Evolutionary conservation across 2,113 vertebrate species (phyloP).

Genomic region (Cephalopholis sonnerati): DNA sequence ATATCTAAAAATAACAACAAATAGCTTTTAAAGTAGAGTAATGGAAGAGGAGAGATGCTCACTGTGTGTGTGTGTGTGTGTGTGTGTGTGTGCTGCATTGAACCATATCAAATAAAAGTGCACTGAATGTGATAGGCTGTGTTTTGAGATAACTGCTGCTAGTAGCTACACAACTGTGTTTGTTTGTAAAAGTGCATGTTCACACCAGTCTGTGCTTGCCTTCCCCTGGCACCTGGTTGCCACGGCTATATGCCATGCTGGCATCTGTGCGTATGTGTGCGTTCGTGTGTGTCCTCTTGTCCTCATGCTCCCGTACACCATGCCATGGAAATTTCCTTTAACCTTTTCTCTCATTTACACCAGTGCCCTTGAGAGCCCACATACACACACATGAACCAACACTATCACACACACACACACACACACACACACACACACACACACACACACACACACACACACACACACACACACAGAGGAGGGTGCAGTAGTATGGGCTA

Average conservation of each 20-base stretch:
- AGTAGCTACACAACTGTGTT: not conserved
- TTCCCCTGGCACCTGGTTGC: slow-evolving; percentile 68
- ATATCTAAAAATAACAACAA: slow-evolving; percentile 67
- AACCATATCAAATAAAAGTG: slow-evolving; percentile 35
- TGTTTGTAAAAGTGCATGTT: slow-evolving; percentile 17
- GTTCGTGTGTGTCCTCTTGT: slow-evolving; percentile 14
- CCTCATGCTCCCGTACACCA: not conserved
- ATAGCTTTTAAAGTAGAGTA: slow-evolving; percentile 45
- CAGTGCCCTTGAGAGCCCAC: slow-evolving; percentile 41
- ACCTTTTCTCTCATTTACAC: slow-evolving; percentile 66
- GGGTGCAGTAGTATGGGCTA: not conserved
- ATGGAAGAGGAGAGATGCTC: slow-evolving; percentile 15
- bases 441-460: slow-evolving; percentile 30
- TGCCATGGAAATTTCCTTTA: slow-evolving; percentile 71
- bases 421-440: slow-evolving; percentile 23
- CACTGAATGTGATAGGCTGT: slow-evolving; percentile 1
- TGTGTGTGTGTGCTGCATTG: slow-evolving; percentile 6
- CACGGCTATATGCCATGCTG: slow-evolving; percentile 48
- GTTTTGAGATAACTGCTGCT: slow-evolving; percentile 13
- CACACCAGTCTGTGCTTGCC: slow-evolving; percentile 62
- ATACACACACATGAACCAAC: not conserved
- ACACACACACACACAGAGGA: not conserved
- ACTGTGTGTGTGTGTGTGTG: not conserved
- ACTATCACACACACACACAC: not conserved
- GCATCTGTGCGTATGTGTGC: slow-evolving; percentile 7